Evolutionary conservation across 2,113 vertebrate genomes (phyloP), one percentile per base, ranked within the genome.

Genomic region (Electrona antarctica): DNA sequence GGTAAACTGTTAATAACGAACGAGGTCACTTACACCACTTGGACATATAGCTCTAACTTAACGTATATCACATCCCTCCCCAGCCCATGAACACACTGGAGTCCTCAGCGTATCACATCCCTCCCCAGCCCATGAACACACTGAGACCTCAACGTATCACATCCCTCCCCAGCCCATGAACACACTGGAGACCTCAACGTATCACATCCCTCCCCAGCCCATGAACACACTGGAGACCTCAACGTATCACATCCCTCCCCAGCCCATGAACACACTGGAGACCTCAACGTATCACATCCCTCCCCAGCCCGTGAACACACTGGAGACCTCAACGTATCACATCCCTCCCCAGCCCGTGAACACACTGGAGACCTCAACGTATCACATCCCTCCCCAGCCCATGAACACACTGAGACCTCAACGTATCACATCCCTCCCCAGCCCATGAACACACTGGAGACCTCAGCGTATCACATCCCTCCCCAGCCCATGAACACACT

Each of bases 391-490:
- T 15, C 12, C 11, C 11, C 41, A 7, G 33, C 11, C 21, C 28
- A 45, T 70, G 29, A 46, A 28, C 83, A 69, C 13, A 70, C 74
- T 69, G 13, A 80, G 82, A 73, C 83, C 87, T 81, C 28, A 1
- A 71, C 33, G 33, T 41, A 41, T 33, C 58, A 12, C 29, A 28
- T 60, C 21, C 13, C 60, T 33, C 58, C 29, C 78, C 78, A 79
- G 73, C 47, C 61, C 45, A 45, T 70, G 29, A 46, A 28, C 83
- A 69, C 13, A 70, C 74, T 69, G 48, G 79, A n/a, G n/a, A n/a
- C n/a, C n/a, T n/a, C n/a, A n/a, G n/a, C n/a, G n/a, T n/a, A 81
- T 85, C 80, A 74, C 28, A 85, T 89, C 87, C 88, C 79, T 15
- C 12, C 11, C 11, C 41, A 7, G 33, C 11, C 21, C 28, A 45